phyloP scores from a whole-genome alignment of 2,797 vertebrate genomes.

The Dicrostonyx torquatus region DNA sequence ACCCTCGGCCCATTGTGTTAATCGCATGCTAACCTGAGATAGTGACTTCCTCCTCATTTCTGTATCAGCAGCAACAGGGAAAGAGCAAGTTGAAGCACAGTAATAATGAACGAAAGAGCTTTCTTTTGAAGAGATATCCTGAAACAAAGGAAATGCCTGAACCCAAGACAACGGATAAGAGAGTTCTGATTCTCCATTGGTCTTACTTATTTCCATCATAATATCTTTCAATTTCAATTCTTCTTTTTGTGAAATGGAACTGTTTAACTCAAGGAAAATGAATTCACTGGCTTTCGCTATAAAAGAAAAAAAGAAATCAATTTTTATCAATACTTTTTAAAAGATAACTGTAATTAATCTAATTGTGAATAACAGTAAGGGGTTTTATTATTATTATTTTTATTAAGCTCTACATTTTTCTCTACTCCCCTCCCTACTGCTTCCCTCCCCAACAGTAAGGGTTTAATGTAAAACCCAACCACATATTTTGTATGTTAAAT shows the following conservation, averaged over 20 bases:
- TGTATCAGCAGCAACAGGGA: constrained; percentile 50
- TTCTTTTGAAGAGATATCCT: constrained; percentile 85
- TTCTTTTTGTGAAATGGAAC: constrained; percentile 86
- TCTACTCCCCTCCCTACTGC: no score
- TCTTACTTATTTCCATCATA: constrained; percentile 90
- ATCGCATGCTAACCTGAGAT: constrained; percentile 79
- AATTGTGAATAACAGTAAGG: constrained; percentile 35
- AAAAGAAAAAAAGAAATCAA: constrained; percentile 67
- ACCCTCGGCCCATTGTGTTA: not conserved
- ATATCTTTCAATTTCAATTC: constrained; percentile 89
- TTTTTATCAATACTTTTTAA: constrained; percentile 44
- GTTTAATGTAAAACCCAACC: constrained; percentile 15
- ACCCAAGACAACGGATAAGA: constrained; percentile 86
- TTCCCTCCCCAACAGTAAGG: not conserved
- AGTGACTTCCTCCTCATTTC: constrained; percentile 68
- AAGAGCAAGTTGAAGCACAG: constrained; percentile 74
- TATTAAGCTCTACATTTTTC: no score
- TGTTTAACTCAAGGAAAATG: constrained; percentile 90
- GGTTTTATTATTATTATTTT: not conserved
- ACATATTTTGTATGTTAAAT: constrained; percentile 39
- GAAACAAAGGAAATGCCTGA: constrained; percentile 87
- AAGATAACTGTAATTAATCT: constrained; percentile 54
- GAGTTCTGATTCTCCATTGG: constrained; percentile 81
- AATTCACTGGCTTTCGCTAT: constrained; percentile 90
- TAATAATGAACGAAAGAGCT: constrained; percentile 83